Percentiles rank a stretch among this genome's conserved stretches.
Evolutionary conservation across 2,888 invertebrate species (phyloP).

Genomic region (Candidula unifasciata): DNA sequence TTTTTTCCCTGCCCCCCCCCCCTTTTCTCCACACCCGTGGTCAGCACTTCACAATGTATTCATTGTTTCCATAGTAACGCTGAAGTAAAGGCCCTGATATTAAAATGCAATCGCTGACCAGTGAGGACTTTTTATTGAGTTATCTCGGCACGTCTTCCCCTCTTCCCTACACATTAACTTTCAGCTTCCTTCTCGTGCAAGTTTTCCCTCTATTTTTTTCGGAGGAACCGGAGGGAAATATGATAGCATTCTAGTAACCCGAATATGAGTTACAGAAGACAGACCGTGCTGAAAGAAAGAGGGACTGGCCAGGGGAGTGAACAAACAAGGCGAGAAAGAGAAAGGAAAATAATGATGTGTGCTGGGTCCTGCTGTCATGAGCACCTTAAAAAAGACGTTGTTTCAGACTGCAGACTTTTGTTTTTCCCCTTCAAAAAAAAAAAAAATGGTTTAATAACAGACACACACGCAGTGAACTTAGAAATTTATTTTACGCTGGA

Average conservation of each 20-base stretch:
- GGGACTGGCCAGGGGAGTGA: not conserved
- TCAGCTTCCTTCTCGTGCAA: too few relatives aligned
- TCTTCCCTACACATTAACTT: not conserved
- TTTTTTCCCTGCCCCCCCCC: too few relatives aligned
- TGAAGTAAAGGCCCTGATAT: constrained; percentile 26
- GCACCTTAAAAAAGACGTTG: too few relatives aligned
- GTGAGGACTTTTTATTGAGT: not conserved
- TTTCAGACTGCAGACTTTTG: too few relatives aligned
- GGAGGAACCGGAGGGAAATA: not conserved
- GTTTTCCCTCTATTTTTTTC: not conserved
- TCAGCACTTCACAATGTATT: constrained; percentile 26
- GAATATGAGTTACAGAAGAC: not conserved
- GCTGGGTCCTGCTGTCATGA: too few relatives aligned
- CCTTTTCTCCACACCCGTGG: not conserved
- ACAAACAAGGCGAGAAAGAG: too few relatives aligned
- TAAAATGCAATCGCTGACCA: constrained; percentile 47
- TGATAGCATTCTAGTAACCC: not conserved
- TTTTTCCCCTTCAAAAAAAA: too few relatives aligned
- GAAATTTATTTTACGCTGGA: too few relatives aligned
- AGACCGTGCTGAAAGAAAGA: not conserved
- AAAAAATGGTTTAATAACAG: too few relatives aligned
- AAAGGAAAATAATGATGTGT: too few relatives aligned
- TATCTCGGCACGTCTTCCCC: not conserved
- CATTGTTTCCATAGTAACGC: constrained; percentile 34
- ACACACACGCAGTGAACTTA: too few relatives aligned